Conservation (phyloP, 1,140 invertebrate species). For the Caenorhabditis inopinata region DNA sequence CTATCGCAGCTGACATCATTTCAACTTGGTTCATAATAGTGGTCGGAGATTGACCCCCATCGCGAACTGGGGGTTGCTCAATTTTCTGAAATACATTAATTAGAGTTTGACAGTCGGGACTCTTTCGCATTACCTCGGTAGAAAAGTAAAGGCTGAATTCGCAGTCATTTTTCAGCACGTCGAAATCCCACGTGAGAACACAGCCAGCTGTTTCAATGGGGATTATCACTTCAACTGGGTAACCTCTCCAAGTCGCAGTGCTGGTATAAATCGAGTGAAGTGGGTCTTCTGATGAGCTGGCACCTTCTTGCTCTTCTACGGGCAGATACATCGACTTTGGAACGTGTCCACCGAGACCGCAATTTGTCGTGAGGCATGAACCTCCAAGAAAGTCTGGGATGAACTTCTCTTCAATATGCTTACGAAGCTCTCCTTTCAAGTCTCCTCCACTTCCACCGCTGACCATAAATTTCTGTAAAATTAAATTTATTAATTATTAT, state of each 20-base stretch:
- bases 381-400: conserved; percentile 83
- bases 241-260: conserved; percentile 54
- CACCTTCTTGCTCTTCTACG: conserved; percentile 72
- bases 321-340: conserved; percentile 84
- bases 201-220: conserved; percentile 80
- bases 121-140: conserved; percentile 67
- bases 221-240: conserved; percentile 70
- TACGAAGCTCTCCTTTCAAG: conserved; percentile 71
- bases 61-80: conserved; percentile 45
- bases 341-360: conserved; percentile 82
- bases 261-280: conserved; percentile 62
- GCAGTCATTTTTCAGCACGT: conserved; percentile 85
- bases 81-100: conserved; percentile 50
- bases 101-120: background rate
- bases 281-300: conserved; percentile 68
- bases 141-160: conserved; percentile 81
- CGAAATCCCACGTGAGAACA: conserved; percentile 94
- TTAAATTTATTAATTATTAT: background rate
- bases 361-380: conserved; percentile 57
- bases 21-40: conserved; percentile 59
- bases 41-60: conserved; percentile 52
- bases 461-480: conserved; percentile 74
- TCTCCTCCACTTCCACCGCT: conserved; percentile 59
- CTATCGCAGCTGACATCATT: conserved; percentile 56
- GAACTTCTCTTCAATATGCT: conserved; percentile 82